Conservation (phyloP, 1,140 invertebrate species). For the Trachymyrmex cornetzi region DNA sequence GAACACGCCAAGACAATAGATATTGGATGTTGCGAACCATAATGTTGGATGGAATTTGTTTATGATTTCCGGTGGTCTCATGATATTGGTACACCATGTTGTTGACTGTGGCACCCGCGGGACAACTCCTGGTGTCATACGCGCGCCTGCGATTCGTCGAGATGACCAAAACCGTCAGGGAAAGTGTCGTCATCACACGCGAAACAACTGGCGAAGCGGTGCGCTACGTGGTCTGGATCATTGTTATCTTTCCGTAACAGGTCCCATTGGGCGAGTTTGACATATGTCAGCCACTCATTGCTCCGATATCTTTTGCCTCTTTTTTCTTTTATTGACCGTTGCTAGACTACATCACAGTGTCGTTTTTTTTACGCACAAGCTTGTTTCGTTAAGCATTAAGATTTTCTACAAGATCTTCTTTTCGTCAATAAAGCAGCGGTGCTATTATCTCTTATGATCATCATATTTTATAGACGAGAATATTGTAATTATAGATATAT, state of each 20-base stretch:
- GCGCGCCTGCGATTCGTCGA: conserved; percentile 50
- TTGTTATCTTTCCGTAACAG: conserved; percentile 73
- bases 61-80: conserved; percentile 56
- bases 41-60: conserved; percentile 19
- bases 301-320: background rate
- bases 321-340: conserved; percentile 20
- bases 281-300: conserved; percentile 28
- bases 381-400: conserved; percentile 24
- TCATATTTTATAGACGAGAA: background rate
- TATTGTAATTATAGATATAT: background rate
- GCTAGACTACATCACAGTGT: background rate
- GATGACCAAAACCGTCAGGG: conserved; percentile 57
- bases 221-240: conserved; percentile 30
- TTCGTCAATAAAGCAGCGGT: background rate
- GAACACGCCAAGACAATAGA: conserved; percentile 39
- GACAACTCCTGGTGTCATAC: conserved; percentile 6
- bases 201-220: conserved; percentile 48
- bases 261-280: conserved; percentile 36
- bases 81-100: background rate
- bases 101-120: conserved; percentile 26
- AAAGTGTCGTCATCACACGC: conserved; percentile 49
- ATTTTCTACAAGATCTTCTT: background rate
- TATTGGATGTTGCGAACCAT: conserved; percentile 3
- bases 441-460: background rate
- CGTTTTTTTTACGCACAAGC: background rate